These are phyloP conservation scores for Mormyrus hasselquistii DNA, from an alignment of 2,797 vertebrate species.

Conservation along the genomic window DNA sequence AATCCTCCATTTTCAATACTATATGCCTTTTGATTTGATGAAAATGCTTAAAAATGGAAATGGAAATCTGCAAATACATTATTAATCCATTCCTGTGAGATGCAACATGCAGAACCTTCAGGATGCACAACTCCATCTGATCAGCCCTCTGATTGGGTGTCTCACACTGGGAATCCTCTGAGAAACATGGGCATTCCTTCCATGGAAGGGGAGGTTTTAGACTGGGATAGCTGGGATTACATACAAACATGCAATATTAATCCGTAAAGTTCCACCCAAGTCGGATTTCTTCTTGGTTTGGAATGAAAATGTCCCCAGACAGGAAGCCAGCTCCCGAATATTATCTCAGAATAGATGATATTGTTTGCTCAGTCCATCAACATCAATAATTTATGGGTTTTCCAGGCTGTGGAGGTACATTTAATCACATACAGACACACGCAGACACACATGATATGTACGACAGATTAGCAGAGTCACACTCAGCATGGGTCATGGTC, in stretches of 20 bases:
- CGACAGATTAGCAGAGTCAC: neutral
- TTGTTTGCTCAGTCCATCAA: neutral
- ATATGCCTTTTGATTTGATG: neutral
- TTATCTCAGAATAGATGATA: neutral
- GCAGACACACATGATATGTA: neutral
- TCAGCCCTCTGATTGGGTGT: neutral
- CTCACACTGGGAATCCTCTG: neutral
- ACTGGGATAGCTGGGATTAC: neutral
- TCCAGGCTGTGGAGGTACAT: neutral
- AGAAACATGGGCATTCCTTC: neutral
- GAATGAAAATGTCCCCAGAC: neutral
- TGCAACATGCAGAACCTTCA: neutral
- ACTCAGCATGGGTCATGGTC: neutral
- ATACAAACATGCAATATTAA: slow-evolving; percentile 35
- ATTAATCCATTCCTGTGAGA: neutral
- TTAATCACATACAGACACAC: slow-evolving; percentile 5
- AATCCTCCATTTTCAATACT: neutral
- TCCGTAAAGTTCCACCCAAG: slow-evolving; percentile 26
- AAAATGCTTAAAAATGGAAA: neutral
- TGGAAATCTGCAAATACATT: neutral
- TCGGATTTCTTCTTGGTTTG: slow-evolving; percentile 14
- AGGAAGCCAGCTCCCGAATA: neutral
- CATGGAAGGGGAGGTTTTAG: neutral
- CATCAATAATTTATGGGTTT: neutral
- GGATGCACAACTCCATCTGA: neutral